Percentiles rank a stretch among this genome's conserved stretches.
These are phyloP conservation scores for Eumacrocentrus americanus DNA, from an alignment of 2,888 invertebrate genomes.

Conservation along the genomic window DNA sequence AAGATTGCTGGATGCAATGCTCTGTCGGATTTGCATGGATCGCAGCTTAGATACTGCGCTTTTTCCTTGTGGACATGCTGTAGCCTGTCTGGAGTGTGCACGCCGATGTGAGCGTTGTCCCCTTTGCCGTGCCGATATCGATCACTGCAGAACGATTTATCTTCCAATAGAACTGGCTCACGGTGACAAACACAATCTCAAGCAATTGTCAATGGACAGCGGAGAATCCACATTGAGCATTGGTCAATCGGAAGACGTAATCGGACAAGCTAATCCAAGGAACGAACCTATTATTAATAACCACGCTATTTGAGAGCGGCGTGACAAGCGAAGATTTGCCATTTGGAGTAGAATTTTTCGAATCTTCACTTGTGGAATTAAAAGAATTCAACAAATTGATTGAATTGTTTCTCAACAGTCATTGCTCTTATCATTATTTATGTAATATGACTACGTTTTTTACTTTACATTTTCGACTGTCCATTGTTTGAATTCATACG, in stretches of 20 bases:
- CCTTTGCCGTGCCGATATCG: conserved; percentile 75
- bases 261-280: conserved; percentile 43
- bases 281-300: conserved; percentile 38
- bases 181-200: conserved; percentile 53
- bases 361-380: conserved; percentile 49
- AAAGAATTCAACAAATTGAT: conserved; percentile 42
- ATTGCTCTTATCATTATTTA: no score
- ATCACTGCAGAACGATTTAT: conserved; percentile 74
- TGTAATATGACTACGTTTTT: background rate
- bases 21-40: conserved; percentile 90
- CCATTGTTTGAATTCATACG: no score
- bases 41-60: conserved; percentile 80
- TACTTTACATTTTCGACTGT: no score
- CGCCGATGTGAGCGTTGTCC: conserved; percentile 76
- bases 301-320: conserved; percentile 50
- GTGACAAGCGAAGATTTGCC: conserved; percentile 35
- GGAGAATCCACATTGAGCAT: conserved; percentile 38
- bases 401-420: no score
- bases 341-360: conserved; percentile 43
- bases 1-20: conserved; percentile 71
- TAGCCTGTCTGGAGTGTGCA: conserved; percentile 81
- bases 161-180: conserved; percentile 68
- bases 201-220: conserved; percentile 40
- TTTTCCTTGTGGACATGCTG: conserved; percentile 87
- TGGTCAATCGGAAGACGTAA: conserved; percentile 43